Conservation (phyloP, 2,888 invertebrate species). For the Cephus sareptanus region DNA sequence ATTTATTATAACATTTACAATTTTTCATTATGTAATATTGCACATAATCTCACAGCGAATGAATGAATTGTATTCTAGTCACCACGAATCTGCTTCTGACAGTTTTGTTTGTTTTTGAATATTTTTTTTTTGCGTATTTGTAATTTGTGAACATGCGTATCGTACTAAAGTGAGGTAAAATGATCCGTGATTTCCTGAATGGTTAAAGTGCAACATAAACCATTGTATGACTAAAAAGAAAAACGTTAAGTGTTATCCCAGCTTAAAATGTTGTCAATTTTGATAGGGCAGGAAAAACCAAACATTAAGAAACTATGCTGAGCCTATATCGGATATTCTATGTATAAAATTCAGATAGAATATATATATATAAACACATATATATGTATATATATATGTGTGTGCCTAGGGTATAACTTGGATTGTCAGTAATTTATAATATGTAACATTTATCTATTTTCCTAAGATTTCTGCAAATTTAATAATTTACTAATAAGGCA, state of each 20-base stretch:
- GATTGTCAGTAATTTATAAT: conserved; percentile 51
- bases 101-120: conserved; percentile 36
- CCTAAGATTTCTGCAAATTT: conserved; percentile 32
- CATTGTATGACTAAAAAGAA: not conserved
- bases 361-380: not conserved
- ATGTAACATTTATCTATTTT: conserved; percentile 54
- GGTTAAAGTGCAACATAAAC: not conserved
- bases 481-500: conserved; percentile 19
- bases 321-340: conserved; percentile 20
- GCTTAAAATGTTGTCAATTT: conserved; percentile 51
- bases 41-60: conserved; percentile 54
- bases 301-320: conserved; percentile 28
- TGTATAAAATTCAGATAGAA: conserved; percentile 47
- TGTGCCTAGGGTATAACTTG: conserved; percentile 49
- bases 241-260: conserved; percentile 38
- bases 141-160: conserved; percentile 4
- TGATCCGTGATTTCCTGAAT: not conserved
- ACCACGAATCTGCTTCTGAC: conserved; percentile 56
- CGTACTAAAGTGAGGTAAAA: not conserved
- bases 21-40: conserved; percentile 47
- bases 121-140: conserved; percentile 4
- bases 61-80: conserved; percentile 64
- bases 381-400: conserved; percentile 37
- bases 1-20: conserved; percentile 46
- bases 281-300: conserved; percentile 35